Base-by-base conservation (phyloP, 2,113 vertebrate species). In the Tonatia bakeri region DNA sequence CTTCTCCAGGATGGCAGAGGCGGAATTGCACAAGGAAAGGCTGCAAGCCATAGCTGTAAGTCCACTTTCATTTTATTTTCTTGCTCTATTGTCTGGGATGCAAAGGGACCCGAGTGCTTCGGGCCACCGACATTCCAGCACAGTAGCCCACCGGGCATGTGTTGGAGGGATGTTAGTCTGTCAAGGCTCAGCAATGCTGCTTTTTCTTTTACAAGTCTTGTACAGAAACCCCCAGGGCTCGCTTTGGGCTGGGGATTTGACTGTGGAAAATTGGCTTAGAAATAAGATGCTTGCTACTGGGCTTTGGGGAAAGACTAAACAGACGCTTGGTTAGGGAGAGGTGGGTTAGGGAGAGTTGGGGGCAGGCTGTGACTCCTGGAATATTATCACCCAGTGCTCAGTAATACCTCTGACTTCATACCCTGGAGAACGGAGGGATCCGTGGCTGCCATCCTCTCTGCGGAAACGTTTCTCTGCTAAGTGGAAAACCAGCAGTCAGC, bases 21-120 rank as follows among this genome's bases (percentile, higher is more conserved):
- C 99, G 95, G 99, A 99, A 98, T 98, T 99, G 98, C 99, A 99
- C 98, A 99, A 99, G 98, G 99, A 99, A 98, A 99, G 99, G 98
- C 99, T 99, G 97, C 99, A 99, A 99, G 99, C 99, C 97, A 99
- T 99, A 98, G 99, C 99, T 98, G 99, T 99, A 99, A 99, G 99
- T 99, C 93, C 98, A 90, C 91, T 98, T 97, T 97, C 94, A 81
- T 98, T 98, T 97, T 97, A 91, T 95, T 95, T 89, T 91, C 82
- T 98, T 94, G 96, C 67, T 98, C 95, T 98, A 96, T 98, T 98
- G 97, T 98, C 97, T 94, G 56, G 86, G 54, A 24, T 2, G 73
- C 91, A 91, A 64, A 8, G 97, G 85, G 77, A 91, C 16, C 11
- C 83, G 17, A 84, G 90, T 45, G 73, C 65, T 91, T 50, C 0